Conservation (phyloP, 2,797 vertebrate species). For the Tapera naevia region DNA sequence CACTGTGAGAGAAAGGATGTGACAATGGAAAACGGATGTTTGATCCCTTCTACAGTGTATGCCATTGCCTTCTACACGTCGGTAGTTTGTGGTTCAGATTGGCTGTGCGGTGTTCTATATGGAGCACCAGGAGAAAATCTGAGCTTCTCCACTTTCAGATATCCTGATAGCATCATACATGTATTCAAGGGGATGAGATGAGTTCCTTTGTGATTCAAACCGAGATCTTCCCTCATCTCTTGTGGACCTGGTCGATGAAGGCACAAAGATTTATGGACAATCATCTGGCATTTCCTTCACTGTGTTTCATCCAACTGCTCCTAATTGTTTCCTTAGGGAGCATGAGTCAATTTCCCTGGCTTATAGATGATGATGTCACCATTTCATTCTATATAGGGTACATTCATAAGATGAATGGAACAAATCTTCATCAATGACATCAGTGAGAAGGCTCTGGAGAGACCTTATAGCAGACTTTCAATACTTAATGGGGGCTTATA, state of each 20-base stretch:
- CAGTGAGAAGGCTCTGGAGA: too few relatives aligned
- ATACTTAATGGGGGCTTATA: too few relatives aligned
- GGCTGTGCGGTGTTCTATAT: not conserved
- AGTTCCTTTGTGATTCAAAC: not conserved
- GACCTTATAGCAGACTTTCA: too few relatives aligned
- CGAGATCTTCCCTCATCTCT: not conserved
- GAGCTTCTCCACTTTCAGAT: not conserved
- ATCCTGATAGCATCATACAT: not conserved
- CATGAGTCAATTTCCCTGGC: not conserved
- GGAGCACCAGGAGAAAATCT: not conserved
- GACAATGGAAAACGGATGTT: not conserved
- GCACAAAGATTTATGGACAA: not conserved
- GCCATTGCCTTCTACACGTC: not conserved
- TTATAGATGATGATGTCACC: not conserved
- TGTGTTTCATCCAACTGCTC: not conserved
- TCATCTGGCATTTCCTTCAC: not conserved
- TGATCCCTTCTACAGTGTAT: not conserved
- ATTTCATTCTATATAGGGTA: not conserved
- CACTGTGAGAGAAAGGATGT: not conserved
- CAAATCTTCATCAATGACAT: not conserved
- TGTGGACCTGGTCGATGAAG: not conserved
- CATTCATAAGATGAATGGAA: not conserved
- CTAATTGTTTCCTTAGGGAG: not conserved
- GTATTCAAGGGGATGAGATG: not conserved
- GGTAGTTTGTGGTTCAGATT: not conserved